Percentiles rank a stretch among this genome's conserved stretches.
These are phyloP conservation scores for Virgularia gustaviana DNA, from an alignment of 92 coral and sea anemone species.

Conservation along the genomic window DNA sequence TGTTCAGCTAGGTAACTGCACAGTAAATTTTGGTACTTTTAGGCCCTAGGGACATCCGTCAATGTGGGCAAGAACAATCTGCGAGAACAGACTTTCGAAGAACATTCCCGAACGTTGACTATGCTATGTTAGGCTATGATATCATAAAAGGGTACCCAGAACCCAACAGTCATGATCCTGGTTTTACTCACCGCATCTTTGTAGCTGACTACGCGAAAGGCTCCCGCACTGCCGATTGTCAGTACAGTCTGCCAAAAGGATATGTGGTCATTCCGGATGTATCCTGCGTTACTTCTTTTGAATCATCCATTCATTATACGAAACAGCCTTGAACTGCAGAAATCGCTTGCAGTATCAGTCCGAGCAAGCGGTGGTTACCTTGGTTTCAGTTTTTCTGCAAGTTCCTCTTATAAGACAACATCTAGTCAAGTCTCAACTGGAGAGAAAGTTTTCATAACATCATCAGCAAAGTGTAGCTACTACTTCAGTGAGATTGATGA, in stretches of 20 bases:
- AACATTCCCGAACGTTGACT: slow-evolving; percentile 58
- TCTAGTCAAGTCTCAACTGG: slow-evolving; percentile 38
- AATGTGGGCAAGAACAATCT: slow-evolving; percentile 4
- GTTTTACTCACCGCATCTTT: slow-evolving; percentile 62
- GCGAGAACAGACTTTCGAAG: slow-evolving; percentile 3
- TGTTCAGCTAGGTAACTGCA: too few relatives aligned
- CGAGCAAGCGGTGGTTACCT: slow-evolving; percentile 39
- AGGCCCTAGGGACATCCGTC: slow-evolving; percentile 12
- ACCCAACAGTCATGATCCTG: slow-evolving; percentile 57
- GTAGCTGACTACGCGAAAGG: slow-evolving; percentile 36
- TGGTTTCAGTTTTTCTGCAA: slow-evolving; percentile 56
- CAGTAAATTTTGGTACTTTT: slow-evolving; percentile 4
- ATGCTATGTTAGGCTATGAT: slow-evolving; percentile 58
- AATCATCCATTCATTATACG: slow-evolving; percentile 40
- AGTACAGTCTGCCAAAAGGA: slow-evolving; percentile 54
- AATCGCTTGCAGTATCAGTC: slow-evolving; percentile 52
- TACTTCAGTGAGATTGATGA: slow-evolving; percentile 41
- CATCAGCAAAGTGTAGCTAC: slow-evolving; percentile 42
- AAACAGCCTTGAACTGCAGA: slow-evolving; percentile 52
- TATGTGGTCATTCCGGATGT: slow-evolving; percentile 52
- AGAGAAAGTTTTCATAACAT: slow-evolving; percentile 32
- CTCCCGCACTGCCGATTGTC: slow-evolving; percentile 54
- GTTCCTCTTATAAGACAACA: slow-evolving; percentile 33
- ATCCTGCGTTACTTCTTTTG: slow-evolving; percentile 53
- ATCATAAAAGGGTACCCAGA: slow-evolving; percentile 52